Conservation (phyloP, 2,113 vertebrate genomes). For the Poicephalus meyeri region DNA sequence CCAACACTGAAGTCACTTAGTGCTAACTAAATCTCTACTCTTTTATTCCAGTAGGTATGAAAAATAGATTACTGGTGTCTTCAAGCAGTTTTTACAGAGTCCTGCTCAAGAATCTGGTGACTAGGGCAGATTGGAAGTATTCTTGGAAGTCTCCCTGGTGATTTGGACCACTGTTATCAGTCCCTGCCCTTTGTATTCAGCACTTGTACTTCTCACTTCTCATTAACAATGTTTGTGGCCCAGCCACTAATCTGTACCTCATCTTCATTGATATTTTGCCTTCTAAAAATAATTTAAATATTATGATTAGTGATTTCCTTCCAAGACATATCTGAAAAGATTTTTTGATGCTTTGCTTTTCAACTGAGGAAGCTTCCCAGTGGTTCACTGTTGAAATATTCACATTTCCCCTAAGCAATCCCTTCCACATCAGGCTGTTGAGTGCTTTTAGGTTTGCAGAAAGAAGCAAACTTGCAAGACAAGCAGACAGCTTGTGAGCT, state of each 20-base stretch:
- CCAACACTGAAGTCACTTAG: neutral
- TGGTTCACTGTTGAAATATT: constrained; percentile 13
- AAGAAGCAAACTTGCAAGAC: constrained; percentile 42
- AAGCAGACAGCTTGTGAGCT: constrained; percentile 28
- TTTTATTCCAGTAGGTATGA: neutral
- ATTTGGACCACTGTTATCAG: neutral
- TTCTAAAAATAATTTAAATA: constrained; percentile 18
- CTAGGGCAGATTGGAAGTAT: neutral
- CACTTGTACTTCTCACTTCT: neutral
- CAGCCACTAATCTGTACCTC: neutral
- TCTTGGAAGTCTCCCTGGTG: neutral
- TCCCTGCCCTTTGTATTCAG: neutral
- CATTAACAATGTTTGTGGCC: neutral
- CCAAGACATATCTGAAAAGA: neutral
- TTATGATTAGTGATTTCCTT: neutral
- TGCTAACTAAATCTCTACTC: neutral
- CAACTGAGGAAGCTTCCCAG: neutral
- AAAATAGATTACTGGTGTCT: neutral
- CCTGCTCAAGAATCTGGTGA: neutral
- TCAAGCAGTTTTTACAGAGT: neutral
- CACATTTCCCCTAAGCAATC: constrained; percentile 14
- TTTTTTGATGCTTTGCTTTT: neutral
- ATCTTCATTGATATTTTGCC: neutral
- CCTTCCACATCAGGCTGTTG: neutral
- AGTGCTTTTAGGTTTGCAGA: constrained; percentile 23